phyloP scores from a whole-genome alignment of 2,113 vertebrate species.

The Chelonoidis abingdonii region DNA sequence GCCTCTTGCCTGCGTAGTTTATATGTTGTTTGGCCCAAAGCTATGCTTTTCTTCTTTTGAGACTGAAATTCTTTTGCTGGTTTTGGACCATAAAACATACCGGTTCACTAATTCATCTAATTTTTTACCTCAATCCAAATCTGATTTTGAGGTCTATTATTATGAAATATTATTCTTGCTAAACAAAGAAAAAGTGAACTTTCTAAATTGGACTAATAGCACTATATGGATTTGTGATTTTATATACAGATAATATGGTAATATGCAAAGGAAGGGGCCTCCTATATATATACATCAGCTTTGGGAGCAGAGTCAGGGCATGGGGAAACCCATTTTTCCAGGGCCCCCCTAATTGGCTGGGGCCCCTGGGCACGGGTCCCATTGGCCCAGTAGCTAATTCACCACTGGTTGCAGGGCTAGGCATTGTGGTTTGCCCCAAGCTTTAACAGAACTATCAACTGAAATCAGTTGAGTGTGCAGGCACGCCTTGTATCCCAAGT shows the following conservation, averaged over 20 bases:
- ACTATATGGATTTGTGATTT: slow-evolving; percentile 24
- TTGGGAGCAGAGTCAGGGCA: neutral
- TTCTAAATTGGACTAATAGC: slow-evolving; percentile 14
- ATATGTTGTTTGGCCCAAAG: neutral
- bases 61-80: slow-evolving; percentile 13
- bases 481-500: neutral
- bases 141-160: neutral
- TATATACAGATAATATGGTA: neutral
- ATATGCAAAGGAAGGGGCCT: neutral
- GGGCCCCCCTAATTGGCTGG: no score
- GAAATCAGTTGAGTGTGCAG: neutral
- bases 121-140: neutral
- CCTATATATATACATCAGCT: neutral
- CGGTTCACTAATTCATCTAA: neutral
- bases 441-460: neutral
- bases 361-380: no score
- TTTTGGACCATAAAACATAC: slow-evolving; percentile 33
- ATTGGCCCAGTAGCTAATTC: no score
- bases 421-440: neutral
- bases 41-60: slow-evolving; percentile 36
- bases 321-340: no score
- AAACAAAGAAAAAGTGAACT: slow-evolving; percentile 20
- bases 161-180: neutral
- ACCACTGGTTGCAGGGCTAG: neutral
- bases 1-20: neutral